Conservation (phyloP, 2,888 invertebrate species). For the Cantharis lateralis region DNA sequence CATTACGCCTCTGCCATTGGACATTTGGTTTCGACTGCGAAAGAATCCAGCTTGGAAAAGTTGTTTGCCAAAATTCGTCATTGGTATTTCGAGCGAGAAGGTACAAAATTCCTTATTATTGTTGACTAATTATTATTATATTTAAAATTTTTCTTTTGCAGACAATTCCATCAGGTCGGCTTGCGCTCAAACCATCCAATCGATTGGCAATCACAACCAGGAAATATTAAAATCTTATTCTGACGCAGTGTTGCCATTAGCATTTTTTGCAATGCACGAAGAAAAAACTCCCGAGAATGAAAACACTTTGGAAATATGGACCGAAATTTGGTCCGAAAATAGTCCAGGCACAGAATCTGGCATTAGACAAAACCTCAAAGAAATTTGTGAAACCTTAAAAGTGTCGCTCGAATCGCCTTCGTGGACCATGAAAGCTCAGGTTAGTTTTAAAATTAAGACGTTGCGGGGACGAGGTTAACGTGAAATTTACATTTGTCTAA, state of each 20-base stretch:
- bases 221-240: slow-evolving; percentile 82
- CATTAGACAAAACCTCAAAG: slow-evolving; percentile 74
- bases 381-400: slow-evolving; percentile 73
- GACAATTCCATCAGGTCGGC: slow-evolving; percentile 78
- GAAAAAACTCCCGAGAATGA: slow-evolving; percentile 70
- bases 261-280: slow-evolving; percentile 90
- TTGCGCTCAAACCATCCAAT: slow-evolving; percentile 75
- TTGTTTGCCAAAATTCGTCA: slow-evolving; percentile 64
- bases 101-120: slow-evolving; percentile 49
- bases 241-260: slow-evolving; percentile 75
- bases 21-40: slow-evolving; percentile 80
- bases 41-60: slow-evolving; percentile 72
- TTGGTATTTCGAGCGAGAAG: slow-evolving; percentile 72
- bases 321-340: slow-evolving; percentile 87
- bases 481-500: too few relatives aligned
- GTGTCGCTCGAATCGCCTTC: slow-evolving; percentile 78
- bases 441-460: too few relatives aligned
- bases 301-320: slow-evolving; percentile 75
- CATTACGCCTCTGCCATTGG: slow-evolving; percentile 85
- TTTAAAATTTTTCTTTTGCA: slow-evolving; percentile 42
- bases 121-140: not conserved
- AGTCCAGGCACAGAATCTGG: slow-evolving; percentile 87
- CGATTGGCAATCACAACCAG: slow-evolving; percentile 81
- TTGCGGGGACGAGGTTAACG: too few relatives aligned
- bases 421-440: slow-evolving; percentile 87